Base-by-base conservation (phyloP, 1,140 invertebrate genomes). In the Reticulitermes speratus region DNA sequence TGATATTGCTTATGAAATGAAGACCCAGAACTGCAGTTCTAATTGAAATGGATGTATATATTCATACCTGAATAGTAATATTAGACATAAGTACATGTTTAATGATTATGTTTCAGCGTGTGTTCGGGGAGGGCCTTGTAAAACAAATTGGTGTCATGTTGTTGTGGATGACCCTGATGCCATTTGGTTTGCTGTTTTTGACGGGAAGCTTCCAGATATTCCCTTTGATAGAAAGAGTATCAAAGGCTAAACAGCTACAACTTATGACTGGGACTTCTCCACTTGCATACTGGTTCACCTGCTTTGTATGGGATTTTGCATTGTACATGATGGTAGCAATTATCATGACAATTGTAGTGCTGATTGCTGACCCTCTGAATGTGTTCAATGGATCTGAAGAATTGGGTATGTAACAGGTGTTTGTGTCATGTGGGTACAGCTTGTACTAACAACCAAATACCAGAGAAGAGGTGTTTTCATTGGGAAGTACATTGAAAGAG, bases 221-320 rank as follows among this genome's bases (percentile, higher is more conserved):
- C 87, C 92, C 94, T 0, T 87, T 91, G 9, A 88, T 88, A 81
- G 92, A 92, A 88, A 82, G 89, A 45, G 87, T 89, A 25, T 90
- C 92, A 82, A 93, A 93, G 88, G 92, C 93, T 32, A 95, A 95
- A 88, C 95, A 95, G 87, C 90, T 96, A 19, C 95, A 96, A 90
- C 92, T 94, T 89, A 95, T 96, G 90, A 93, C 94, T 16, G 95
- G 95, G 65, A 92, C 94, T 5, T 90, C 92, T 23, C 90, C 92
- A 19, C 82, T 91, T 5, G 91, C 90, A 1, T 96, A 94, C 88
- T 96, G 95, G 95, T 69, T 91, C 14, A 91, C 93, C 3, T 93
- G 92, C 45, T 93, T 95, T 84, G 59, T 92, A 14, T 94, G 94
- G 91, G 95, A 96, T 88, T 89, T 89, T 55, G 86, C 91, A n/a